Percentiles rank a stretch among this genome's conserved stretches.
phyloP scores from a whole-genome alignment of 2,113 vertebrate genomes.

The Pantherophis guttatus region DNA sequence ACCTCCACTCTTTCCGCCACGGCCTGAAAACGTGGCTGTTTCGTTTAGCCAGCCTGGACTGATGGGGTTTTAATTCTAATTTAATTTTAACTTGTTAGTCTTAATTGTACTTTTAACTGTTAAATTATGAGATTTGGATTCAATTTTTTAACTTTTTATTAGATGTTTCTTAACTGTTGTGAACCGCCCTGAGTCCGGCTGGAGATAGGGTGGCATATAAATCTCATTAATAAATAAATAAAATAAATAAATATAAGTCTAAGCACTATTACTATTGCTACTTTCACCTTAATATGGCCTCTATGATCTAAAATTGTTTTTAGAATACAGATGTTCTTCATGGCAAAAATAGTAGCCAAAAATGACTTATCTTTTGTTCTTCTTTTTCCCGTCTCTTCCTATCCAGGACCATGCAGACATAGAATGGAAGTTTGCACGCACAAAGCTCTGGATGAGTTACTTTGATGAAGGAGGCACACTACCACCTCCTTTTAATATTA shows the following conservation, averaged over 20 bases:
- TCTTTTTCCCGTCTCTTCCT: accelerated
- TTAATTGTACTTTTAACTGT: no score
- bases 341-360: not conserved
- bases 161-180: no score
- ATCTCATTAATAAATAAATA: no score
- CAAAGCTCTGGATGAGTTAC: slow-evolving; percentile 98
- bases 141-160: no score
- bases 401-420: slow-evolving; percentile 92
- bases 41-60: no score
- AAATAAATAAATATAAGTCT: not conserved
- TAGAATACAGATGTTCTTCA: not conserved
- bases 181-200: no score
- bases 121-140: no score
- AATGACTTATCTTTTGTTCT: not conserved
- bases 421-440: slow-evolving; percentile 97
- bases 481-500: slow-evolving; percentile 92
- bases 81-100: no score
- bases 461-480: slow-evolving; percentile 96
- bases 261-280: not conserved
- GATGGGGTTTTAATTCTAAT: no score
- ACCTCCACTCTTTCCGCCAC: no score
- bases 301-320: not conserved
- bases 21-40: no score
- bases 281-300: not conserved
- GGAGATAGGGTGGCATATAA: no score